A percentile compares a stretch with the other conserved stretches of the same genome.
Evolutionary conservation across 2,113 vertebrate species (phyloP).

Genomic region (Bettongia penicillata): DNA sequence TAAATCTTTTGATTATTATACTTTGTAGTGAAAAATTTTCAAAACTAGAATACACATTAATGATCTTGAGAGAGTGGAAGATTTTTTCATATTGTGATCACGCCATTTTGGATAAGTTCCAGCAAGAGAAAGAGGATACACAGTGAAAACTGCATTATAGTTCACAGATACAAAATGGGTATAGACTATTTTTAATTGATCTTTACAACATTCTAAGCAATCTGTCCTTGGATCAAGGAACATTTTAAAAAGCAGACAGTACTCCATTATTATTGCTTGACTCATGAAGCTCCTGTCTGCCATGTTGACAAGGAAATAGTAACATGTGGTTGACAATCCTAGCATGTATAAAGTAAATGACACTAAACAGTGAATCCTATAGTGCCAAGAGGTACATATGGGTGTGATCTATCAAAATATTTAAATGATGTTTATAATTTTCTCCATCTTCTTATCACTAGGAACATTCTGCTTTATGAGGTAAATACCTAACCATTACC

Average conservation of each 20-base stretch:
- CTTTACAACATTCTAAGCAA: neutral
- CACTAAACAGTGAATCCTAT: neutral
- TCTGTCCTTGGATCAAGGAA: conserved; percentile 4
- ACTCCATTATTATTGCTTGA: conserved; percentile 3
- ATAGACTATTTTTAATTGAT: conserved; percentile 24
- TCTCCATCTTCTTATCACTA: conserved; percentile 8
- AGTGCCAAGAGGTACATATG: neutral
- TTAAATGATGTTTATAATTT: conserved; percentile 30
- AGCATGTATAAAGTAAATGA: neutral
- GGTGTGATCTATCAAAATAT: neutral
- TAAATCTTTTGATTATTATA: neutral
- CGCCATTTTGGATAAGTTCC: neutral
- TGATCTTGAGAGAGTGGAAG: neutral
- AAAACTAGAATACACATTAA: conserved; percentile 37
- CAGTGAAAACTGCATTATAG: neutral
- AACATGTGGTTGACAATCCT: neutral
- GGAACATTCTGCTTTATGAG: conserved; percentile 38
- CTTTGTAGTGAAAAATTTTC: conserved; percentile 1
- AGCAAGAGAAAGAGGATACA: conserved; percentile 18
- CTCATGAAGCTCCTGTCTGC: neutral
- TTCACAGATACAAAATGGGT: neutral
- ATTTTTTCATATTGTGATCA: conserved; percentile 46
- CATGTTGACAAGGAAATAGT: conserved; percentile 13
- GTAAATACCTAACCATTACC: conserved; percentile 17
- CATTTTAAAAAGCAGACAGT: neutral